A percentile compares a stretch with the other conserved stretches of the same genome.
Evolutionary conservation across 2,797 vertebrate genomes (phyloP).

Genomic region (Diplodus puntazzo): DNA sequence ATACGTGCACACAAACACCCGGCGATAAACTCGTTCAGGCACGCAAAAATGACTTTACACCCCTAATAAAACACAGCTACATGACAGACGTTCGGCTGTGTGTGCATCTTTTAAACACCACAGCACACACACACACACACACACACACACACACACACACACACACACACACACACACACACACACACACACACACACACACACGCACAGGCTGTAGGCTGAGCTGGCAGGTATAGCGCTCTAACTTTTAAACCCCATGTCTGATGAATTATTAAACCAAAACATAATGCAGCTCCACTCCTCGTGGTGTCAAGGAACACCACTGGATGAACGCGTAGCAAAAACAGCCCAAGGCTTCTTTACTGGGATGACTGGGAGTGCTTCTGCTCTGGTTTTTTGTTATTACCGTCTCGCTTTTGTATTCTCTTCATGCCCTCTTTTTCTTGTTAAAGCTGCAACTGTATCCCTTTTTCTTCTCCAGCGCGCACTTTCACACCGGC

Average conservation of each 20-base stretch:
- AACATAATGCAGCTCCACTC: slow-evolving; percentile 50
- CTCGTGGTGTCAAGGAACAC: slow-evolving; percentile 42
- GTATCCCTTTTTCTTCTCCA: neutral
- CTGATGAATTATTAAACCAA: slow-evolving; percentile 70
- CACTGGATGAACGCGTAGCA: slow-evolving; percentile 33
- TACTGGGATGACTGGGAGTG: slow-evolving; percentile 15
- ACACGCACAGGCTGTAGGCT: slow-evolving; percentile 11
- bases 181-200: neutral
- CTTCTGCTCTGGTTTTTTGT: slow-evolving; percentile 12
- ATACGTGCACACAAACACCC: neutral
- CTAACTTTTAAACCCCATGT: slow-evolving; percentile 53
- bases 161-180: neutral
- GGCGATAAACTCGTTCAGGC: neutral
- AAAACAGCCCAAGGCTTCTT: slow-evolving; percentile 59
- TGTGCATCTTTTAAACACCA: slow-evolving; percentile 9
- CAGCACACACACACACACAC: neutral
- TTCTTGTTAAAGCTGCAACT: slow-evolving; percentile 13
- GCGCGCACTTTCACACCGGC: slow-evolving; percentile 24
- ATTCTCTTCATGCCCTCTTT: neutral
- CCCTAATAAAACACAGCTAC: neutral
- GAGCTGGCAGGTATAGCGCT: slow-evolving; percentile 54
- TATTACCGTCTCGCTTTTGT: slow-evolving; percentile 23
- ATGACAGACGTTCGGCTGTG: slow-evolving; percentile 1
- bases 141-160: neutral
- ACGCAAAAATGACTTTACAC: neutral